phyloP scores from a whole-genome alignment of 1,140 invertebrate species.

The Reticulitermes speratus region DNA sequence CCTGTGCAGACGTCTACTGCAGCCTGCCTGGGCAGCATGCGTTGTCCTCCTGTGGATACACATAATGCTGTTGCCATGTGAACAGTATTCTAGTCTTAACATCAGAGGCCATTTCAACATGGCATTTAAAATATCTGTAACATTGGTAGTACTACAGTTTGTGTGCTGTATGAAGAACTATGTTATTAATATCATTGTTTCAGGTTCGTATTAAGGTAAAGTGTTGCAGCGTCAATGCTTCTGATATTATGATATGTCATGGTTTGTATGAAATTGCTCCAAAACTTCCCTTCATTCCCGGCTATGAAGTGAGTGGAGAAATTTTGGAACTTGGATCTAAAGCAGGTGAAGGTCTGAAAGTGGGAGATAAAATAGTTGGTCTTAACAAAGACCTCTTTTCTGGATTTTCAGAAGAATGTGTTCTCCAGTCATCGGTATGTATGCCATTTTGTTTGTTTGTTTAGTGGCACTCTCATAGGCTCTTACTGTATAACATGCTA shows the following conservation, averaged over 20 bases:
- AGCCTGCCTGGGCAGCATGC: no score
- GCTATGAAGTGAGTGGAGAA: constrained; percentile 57
- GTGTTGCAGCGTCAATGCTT: constrained; percentile 59
- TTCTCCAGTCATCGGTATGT: constrained; percentile 51
- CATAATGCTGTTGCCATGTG: no score
- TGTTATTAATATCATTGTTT: constrained; percentile 32
- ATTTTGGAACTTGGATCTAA: constrained; percentile 48
- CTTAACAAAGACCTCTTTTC: constrained; percentile 53
- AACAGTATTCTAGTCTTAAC: no score
- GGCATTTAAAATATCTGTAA: no score
- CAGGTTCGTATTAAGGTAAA: constrained; percentile 59
- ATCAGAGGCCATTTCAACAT: no score
- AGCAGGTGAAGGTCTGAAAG: constrained; percentile 43
- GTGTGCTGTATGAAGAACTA: no score
- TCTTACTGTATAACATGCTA: not conserved
- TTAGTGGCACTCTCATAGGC: constrained; percentile 28
- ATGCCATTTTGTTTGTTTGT: not conserved
- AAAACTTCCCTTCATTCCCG: constrained; percentile 53
- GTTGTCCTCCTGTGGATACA: no score
- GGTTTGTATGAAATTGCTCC: constrained; percentile 52
- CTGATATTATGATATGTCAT: constrained; percentile 53
- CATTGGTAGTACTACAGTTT: no score
- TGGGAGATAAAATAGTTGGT: constrained; percentile 54
- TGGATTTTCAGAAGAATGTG: constrained; percentile 57
- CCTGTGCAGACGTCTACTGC: no score